Percentiles rank a stretch among this genome's conserved stretches.
phyloP scores from a whole-genome alignment of 2,113 vertebrate genomes.

The Megalops atlanticus region DNA sequence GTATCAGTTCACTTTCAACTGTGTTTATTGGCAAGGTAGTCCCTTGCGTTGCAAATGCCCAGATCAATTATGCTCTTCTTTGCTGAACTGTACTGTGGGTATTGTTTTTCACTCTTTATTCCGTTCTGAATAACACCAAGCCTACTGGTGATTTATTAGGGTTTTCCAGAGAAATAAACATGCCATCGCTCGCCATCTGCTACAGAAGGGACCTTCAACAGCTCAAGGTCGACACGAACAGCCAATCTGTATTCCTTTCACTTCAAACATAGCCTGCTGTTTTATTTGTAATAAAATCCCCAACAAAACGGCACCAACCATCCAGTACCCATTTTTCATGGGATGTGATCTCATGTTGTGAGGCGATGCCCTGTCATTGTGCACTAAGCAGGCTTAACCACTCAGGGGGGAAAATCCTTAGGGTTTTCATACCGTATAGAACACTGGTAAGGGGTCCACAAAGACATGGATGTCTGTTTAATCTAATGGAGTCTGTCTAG shows the following conservation, averaged over 20 bases:
- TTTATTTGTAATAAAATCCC: constrained; percentile 4
- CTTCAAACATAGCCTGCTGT: constrained; percentile 8
- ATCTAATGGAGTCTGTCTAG: constrained; percentile 11
- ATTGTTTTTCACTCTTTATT: background rate
- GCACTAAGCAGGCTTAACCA: constrained; percentile 1
- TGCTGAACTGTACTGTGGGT: background rate
- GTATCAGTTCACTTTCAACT: constrained; percentile 1
- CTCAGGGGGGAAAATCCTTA: background rate
- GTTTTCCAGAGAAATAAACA: background rate
- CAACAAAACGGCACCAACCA: background rate
- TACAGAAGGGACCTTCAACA: background rate
- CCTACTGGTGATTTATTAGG: background rate
- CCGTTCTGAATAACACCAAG: background rate
- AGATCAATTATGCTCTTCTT: background rate
- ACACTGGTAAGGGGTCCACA: constrained; percentile 23
- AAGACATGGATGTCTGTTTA: constrained; percentile 7
- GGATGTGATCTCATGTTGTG: background rate
- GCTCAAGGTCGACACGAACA: constrained; percentile 2
- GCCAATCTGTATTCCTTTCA: background rate
- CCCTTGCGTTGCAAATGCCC: background rate
- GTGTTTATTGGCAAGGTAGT: background rate
- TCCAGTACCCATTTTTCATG: background rate
- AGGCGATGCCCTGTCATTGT: background rate
- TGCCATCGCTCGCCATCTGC: background rate
- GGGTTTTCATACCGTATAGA: constrained; percentile 12